A percentile compares a stretch with the other conserved stretches of the same genome.
phyloP scores from a whole-genome alignment of 1,140 invertebrate species.

The Cydia fagiglandana region DNA sequence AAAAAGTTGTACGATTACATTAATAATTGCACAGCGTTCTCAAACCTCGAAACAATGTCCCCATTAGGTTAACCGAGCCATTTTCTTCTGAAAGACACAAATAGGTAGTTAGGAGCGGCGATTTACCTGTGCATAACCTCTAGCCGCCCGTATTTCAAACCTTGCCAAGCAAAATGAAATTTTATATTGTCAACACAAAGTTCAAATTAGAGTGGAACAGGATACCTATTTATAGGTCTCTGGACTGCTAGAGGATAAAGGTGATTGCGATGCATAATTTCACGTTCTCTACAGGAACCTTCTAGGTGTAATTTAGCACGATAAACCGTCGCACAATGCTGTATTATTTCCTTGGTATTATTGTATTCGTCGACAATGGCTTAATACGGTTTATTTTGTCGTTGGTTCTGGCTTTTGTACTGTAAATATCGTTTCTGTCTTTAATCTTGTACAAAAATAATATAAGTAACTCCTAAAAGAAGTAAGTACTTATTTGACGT shows the following conservation, averaged over 20 bases:
- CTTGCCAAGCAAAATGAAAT: too few species aligned
- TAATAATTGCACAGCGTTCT: conserved; percentile 24
- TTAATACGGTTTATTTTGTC: conserved; percentile 15
- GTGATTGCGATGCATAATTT: conserved; percentile 41
- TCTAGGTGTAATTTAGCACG: conserved; percentile 23
- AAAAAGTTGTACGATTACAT: conserved; percentile 7
- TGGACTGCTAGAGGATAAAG: too few species aligned
- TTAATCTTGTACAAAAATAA: not conserved
- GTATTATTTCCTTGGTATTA: conserved; percentile 7
- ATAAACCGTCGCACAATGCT: conserved; percentile 7
- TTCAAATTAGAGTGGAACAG: too few species aligned
- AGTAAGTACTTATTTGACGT: not conserved
- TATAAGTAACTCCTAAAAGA: too few species aligned
- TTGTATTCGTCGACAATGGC: conserved; percentile 9
- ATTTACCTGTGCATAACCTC: conserved; percentile 37
- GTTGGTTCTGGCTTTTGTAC: not conserved
- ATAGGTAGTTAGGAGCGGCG: conserved; percentile 36
- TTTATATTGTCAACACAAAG: too few species aligned
- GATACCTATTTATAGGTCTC: too few species aligned
- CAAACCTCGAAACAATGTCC: conserved; percentile 40
- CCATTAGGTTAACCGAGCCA: conserved; percentile 48
- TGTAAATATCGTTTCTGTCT: not conserved
- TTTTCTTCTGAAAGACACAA: conserved; percentile 44
- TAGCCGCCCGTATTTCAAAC: too few species aligned
- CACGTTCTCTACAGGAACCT: conserved; percentile 32